phyloP scores from a whole-genome alignment of 53 echinoderm and acorn worm species.

The Glandiceps talaboti region DNA sequence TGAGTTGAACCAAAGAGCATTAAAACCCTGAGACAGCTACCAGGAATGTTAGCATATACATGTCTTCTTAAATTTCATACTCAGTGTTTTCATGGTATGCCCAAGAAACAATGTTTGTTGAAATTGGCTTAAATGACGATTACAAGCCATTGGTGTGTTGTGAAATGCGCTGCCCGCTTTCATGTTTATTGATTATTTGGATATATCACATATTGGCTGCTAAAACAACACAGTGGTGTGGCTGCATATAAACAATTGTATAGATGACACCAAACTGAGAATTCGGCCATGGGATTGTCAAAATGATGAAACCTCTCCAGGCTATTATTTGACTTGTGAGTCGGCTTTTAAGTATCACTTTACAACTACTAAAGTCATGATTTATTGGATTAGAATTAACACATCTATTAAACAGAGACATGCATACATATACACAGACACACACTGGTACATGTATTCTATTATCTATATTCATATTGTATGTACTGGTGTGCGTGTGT shows the following conservation, averaged over 20 bases:
- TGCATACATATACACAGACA: too few species aligned
- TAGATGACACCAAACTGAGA: too few species aligned
- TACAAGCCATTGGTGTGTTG: background rate
- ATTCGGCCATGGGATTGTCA: too few species aligned
- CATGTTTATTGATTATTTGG: background rate
- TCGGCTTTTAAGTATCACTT: too few species aligned
- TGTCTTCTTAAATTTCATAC: background rate
- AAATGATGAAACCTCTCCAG: too few species aligned
- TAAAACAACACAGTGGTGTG: background rate
- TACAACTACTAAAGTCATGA: too few species aligned
- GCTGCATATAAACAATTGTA: background rate
- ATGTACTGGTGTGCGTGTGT: too few species aligned
- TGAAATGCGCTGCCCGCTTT: background rate
- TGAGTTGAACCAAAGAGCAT: background rate
- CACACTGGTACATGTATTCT: too few species aligned
- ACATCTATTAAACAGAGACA: too few species aligned
- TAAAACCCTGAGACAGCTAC: background rate
- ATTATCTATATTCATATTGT: too few species aligned
- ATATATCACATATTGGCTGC: background rate
- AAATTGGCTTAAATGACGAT: background rate
- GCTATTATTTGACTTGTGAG: too few species aligned
- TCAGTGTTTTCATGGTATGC: background rate
- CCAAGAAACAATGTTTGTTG: background rate
- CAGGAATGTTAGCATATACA: background rate
- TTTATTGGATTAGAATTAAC: too few species aligned